Percentiles rank a stretch among this genome's conserved stretches.
Evolutionary conservation across 2,797 vertebrate species (phyloP).

Genomic region (Gorsachius magnificus): DNA sequence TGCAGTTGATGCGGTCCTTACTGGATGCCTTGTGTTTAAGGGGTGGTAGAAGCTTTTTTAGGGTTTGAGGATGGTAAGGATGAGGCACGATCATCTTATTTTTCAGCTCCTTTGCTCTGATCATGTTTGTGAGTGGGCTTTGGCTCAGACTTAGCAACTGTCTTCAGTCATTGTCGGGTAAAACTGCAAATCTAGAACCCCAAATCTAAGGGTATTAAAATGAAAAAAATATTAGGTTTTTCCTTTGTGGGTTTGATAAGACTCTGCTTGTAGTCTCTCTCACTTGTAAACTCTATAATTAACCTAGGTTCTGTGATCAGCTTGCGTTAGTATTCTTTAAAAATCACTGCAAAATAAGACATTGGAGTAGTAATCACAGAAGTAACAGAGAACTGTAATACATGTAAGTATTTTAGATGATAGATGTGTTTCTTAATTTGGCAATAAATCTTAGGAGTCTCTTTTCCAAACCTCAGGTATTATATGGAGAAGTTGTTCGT

Average conservation of each 20-base stretch:
- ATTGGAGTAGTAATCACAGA: background rate
- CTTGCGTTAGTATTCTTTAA: background rate
- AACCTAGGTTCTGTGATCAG: background rate
- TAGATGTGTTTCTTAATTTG: background rate
- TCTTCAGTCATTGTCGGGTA: background rate
- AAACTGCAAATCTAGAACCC: background rate
- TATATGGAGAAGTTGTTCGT: background rate
- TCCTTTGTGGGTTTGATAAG: background rate
- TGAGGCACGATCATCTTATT: background rate
- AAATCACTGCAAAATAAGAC: background rate
- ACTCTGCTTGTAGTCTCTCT: background rate
- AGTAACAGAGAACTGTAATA: background rate
- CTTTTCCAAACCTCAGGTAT: background rate
- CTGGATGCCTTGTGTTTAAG: background rate
- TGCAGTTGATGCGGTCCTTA: background rate
- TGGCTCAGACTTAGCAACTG: background rate
- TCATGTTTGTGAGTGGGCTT: background rate
- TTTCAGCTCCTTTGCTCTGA: background rate
- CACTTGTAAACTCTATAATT: background rate
- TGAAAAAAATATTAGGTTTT: background rate
- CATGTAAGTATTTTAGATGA: background rate
- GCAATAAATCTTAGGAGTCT: background rate
- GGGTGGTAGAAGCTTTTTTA: background rate
- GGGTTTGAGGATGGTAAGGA: background rate
- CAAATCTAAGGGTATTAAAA: background rate